Conservation (phyloP, 2,888 invertebrate genomes). For the Didymodactylos carnosus region DNA sequence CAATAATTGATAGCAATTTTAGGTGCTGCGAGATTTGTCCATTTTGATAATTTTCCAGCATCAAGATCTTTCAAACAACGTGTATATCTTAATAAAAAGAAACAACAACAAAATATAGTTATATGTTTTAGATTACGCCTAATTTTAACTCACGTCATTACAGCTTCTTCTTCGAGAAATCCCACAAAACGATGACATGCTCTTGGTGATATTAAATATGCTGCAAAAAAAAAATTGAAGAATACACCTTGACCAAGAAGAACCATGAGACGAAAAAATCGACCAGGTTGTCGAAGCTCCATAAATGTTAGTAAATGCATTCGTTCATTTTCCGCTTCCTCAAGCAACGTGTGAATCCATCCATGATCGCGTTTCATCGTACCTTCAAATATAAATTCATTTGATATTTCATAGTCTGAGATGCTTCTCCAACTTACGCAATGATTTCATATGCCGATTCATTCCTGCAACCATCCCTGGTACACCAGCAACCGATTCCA, state of each 20-base stretch:
- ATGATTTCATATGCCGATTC: conserved; percentile 28
- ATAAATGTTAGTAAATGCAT: conserved; percentile 32
- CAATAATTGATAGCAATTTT: conserved; percentile 28
- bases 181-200: conserved; percentile 33
- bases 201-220: conserved; percentile 25
- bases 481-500: conserved; percentile 32
- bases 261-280: conserved; percentile 25
- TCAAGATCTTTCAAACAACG: conserved; percentile 23
- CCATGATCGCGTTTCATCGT: conserved; percentile 29
- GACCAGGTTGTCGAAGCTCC: conserved; percentile 24
- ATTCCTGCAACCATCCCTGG: conserved; percentile 34
- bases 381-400: background rate
- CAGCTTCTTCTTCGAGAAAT: conserved; percentile 33
- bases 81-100: background rate
- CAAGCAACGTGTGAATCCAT: conserved; percentile 32
- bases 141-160: conserved; percentile 30
- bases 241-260: conserved; percentile 25
- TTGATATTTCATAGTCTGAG: background rate
- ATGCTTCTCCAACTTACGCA: conserved; percentile 17
- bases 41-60: conserved; percentile 21
- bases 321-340: conserved; percentile 33
- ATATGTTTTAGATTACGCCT: conserved; percentile 19
- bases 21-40: conserved; percentile 25
- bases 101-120: background rate
- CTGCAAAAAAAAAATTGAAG: conserved; percentile 20